Conservation (phyloP, 1,140 invertebrate species). For the Delia radicum region DNA sequence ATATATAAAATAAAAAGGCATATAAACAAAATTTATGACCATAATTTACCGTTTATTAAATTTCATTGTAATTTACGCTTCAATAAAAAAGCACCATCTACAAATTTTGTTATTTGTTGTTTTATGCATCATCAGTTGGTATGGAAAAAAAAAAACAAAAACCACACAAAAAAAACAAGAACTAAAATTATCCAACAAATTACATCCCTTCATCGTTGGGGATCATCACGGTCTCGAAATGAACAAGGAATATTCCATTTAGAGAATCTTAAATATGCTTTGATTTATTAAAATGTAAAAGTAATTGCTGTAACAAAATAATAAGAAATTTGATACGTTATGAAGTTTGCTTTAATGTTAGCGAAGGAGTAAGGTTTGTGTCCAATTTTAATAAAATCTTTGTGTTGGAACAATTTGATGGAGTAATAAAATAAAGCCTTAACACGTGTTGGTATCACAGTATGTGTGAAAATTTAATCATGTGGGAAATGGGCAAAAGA, state of each 20-base stretch:
- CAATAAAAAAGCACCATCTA: constrained; percentile 10
- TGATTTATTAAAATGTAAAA: neutral
- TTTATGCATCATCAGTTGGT: neutral
- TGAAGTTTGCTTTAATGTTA: neutral
- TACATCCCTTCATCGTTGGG: too few relatives aligned
- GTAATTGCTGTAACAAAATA: neutral
- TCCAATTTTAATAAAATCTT: neutral
- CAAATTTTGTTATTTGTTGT: neutral
- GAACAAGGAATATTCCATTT: too few relatives aligned
- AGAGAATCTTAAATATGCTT: neutral
- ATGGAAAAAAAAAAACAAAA: neutral
- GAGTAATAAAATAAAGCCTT: neutral
- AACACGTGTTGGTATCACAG: neutral
- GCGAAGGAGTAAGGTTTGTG: neutral
- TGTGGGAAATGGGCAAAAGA: neutral
- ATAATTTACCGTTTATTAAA: constrained; percentile 25
- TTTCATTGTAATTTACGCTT: constrained; percentile 23
- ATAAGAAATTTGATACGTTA: neutral
- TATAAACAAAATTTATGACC: constrained; percentile 3
- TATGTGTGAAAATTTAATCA: neutral
- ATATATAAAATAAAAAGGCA: neutral
- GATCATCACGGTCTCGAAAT: too few relatives aligned
- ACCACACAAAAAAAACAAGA: neutral
- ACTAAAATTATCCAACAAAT: neutral
- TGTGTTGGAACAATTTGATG: neutral